These are phyloP conservation scores for Pogona vitticeps DNA, from an alignment of 2,113 vertebrate genomes.

Conservation along the genomic window DNA sequence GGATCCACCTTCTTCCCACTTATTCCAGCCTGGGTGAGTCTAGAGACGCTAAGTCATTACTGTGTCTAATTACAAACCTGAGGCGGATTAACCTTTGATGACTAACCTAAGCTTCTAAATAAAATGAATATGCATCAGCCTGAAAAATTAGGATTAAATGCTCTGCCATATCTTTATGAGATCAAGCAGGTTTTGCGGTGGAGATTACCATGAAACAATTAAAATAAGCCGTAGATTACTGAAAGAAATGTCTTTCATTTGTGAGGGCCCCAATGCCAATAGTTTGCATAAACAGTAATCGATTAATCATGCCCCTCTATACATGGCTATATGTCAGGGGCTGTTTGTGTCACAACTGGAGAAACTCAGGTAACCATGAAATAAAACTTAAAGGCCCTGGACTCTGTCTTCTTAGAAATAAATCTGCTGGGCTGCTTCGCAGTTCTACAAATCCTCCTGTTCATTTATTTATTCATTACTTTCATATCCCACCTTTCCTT, in stretches of 20 bases:
- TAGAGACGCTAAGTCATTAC: conserved; percentile 64
- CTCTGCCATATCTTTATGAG: conserved; percentile 69
- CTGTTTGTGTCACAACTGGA: conserved; percentile 36
- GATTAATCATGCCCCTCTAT: conserved; percentile 54
- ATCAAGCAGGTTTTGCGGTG: conserved; percentile 71
- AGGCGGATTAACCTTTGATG: conserved; percentile 75
- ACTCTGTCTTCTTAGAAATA: too few species aligned
- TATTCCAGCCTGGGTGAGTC: conserved; percentile 54
- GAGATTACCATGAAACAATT: conserved; percentile 69
- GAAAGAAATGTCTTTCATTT: conserved; percentile 69
- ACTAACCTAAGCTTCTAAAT: conserved; percentile 74
- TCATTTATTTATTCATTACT: too few species aligned
- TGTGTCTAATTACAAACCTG: conserved; percentile 69
- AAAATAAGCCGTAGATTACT: conserved; percentile 63
- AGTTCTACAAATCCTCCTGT: too few species aligned
- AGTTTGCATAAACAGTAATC: conserved; percentile 61
- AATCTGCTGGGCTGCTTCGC: too few species aligned
- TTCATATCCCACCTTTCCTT: too few species aligned
- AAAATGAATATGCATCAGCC: conserved; percentile 75
- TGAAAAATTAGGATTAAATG: conserved; percentile 72
- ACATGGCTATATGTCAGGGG: conserved; percentile 27
- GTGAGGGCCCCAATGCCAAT: conserved; percentile 63
- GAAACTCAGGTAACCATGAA: conserved; percentile 27
- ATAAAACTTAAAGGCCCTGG: not conserved
- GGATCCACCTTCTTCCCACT: conserved; percentile 33